Base-by-base conservation (phyloP, 2,113 vertebrate species). In the Hippocampus mohnikei region DNA sequence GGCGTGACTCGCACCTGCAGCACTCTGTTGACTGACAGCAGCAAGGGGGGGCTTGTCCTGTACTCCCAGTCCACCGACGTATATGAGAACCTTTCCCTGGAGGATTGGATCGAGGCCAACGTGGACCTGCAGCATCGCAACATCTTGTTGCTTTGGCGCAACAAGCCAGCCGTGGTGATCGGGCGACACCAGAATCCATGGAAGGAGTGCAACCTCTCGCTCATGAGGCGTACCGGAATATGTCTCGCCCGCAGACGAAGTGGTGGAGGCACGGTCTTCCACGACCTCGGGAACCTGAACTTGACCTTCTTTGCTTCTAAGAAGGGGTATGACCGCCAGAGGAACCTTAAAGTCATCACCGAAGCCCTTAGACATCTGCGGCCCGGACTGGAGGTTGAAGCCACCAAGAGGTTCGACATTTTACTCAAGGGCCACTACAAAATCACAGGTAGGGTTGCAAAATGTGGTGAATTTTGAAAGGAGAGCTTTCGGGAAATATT, bases 181-280 rank as follows among this genome's bases (percentile, higher is more conserved):
- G 97, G 97, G 0, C 93, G 97, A 52, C 97, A 99, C 76, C 97
- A 99, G 85, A 99, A 98, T 84, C 96, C 97, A 0, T 98, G 97
- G 97, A 91, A 92, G 58, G 97, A 99, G 81, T 96, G 95, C 71
- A 88, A 95, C 85, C 90, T 98, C 55, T 79, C 71, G 10, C 77
- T 93, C 0, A 84, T 96, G 92, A 91, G 93, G 81, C 84, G 89
- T 70, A 86, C 83, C 11, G 94, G 89, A 0, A 80, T 98, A 68
- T 90, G 91, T 15, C 76, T 99, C 69, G 95, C 96, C 25, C 92
- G 97, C 61, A 91, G 97, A 68, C 93, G 91, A 56, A 99, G 97
- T n/a, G 97, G 97, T 1, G 97, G 97, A 27, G 97, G 97, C 1
- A 90, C 97, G 0, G 97, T 99, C 42, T 99, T 93, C 85, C 97